Conservation (phyloP, 2,797 vertebrate genomes). For the Intellagama lesueurii region DNA sequence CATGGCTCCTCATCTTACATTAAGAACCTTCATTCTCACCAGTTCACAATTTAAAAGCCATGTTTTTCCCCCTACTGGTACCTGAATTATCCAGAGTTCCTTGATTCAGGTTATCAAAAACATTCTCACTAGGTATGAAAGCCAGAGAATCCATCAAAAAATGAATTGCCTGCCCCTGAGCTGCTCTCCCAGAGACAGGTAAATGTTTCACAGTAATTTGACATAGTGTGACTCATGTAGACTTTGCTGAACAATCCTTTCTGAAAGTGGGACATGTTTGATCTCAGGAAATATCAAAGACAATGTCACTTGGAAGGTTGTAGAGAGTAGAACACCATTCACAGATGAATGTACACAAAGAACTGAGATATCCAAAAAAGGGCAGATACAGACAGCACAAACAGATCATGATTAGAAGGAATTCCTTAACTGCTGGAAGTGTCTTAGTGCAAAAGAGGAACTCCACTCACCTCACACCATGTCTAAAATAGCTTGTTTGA, state of each 20-base stretch:
- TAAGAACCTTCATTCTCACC: not conserved
- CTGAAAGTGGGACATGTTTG: not conserved
- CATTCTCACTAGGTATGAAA: not conserved
- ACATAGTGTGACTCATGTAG: not conserved
- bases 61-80: not conserved
- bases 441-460: no score
- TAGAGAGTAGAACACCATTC: not conserved
- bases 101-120: slow-evolving; percentile 8
- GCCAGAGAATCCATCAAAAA: slow-evolving; percentile 3
- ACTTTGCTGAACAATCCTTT: slow-evolving; percentile 25
- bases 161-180: not conserved
- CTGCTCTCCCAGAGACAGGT: not conserved
- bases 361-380: not conserved
- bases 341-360: not conserved
- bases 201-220: slow-evolving; percentile 17
- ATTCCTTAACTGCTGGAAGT: no score
- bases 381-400: no score
- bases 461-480: no score
- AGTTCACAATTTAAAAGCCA: not conserved
- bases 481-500: no score
- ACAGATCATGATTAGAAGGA: no score
- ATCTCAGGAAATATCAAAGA: slow-evolving; percentile 16
- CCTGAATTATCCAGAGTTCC: slow-evolving; percentile 26
- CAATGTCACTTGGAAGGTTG: not conserved
- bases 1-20: not conserved